A percentile compares a stretch with the other conserved stretches of the same genome.
These are phyloP conservation scores for Apostichopus japonicus DNA, from an alignment of 35 echinoderm and acorn worm genomes.

Conservation along the genomic window DNA sequence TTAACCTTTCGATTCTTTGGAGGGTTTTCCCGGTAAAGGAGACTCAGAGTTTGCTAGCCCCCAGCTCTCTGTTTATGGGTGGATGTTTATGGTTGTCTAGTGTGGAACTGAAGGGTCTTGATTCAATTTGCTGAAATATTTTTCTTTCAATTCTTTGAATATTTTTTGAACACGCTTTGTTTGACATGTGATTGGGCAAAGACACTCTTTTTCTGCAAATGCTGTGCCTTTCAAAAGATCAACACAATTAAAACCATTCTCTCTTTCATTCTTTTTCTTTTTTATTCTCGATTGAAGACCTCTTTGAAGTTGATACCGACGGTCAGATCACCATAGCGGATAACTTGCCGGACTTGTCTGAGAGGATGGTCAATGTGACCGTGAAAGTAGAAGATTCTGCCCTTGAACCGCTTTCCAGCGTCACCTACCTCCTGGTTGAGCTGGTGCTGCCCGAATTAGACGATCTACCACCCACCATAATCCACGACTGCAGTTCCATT, in stretches of 20 bases:
- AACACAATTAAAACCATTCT: not conserved
- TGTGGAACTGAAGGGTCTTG: no score
- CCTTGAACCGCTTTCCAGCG: not conserved
- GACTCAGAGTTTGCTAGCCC: no score
- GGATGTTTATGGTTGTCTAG: no score
- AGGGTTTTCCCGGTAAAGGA: no score
- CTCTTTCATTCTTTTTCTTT: not conserved
- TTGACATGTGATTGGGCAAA: no score
- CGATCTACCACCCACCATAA: not conserved
- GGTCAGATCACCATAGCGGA: not conserved
- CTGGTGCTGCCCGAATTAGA: not conserved
- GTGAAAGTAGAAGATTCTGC: constrained; percentile 19
- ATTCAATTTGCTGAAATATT: not conserved
- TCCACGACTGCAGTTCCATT: not conserved
- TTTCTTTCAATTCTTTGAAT: not conserved
- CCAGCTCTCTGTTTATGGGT: no score
- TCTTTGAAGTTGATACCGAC: not conserved
- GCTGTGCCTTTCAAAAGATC: not conserved
- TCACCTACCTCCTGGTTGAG: not conserved
- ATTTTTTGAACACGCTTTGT: not conserved
- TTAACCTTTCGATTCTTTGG: no score
- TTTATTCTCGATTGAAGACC: not conserved
- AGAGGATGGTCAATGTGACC: not conserved
- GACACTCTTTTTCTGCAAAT: not conserved
- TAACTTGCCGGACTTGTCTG: not conserved